A percentile compares a stretch with the other conserved stretches of the same genome.
Conservation (phyloP, 35 echinoderm and acorn worm genomes). For the Lytechinus variegatus region DNA sequence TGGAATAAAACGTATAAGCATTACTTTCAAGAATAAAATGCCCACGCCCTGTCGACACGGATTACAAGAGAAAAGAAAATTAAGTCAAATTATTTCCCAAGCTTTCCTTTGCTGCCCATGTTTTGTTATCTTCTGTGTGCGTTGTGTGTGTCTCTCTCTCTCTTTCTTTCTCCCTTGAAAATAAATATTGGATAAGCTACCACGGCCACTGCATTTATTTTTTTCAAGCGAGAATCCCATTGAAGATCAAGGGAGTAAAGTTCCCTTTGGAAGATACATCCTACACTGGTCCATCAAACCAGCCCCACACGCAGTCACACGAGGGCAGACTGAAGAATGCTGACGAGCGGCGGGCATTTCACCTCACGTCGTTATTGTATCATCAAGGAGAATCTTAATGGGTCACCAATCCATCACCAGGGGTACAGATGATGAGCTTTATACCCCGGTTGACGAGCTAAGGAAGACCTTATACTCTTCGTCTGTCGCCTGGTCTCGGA, state of each 20-base stretch:
- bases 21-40: too few species aligned
- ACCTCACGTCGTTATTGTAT: conserved; percentile 18
- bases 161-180: too few species aligned
- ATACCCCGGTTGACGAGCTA: background rate
- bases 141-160: too few species aligned
- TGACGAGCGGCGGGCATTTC: conserved; percentile 14
- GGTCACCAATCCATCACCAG: conserved; percentile 9
- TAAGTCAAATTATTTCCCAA: too few species aligned
- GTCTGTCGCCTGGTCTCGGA: conserved; percentile 6
- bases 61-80: too few species aligned
- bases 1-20: too few species aligned
- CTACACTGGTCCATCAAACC: background rate
- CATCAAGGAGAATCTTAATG: conserved; percentile 18
- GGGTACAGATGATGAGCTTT: background rate
- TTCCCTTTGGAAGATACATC: background rate
- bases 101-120: too few species aligned
- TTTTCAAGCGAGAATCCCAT: too few species aligned
- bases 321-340: conserved; percentile 3
- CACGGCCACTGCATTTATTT: too few species aligned
- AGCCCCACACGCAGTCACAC: background rate
- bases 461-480: background rate
- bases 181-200: background rate
- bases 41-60: too few species aligned
- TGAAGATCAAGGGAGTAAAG: too few species aligned
- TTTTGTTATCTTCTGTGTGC: too few species aligned